Evolutionary conservation across 2,797 vertebrate species (phyloP).

Genomic region (Danio tinwini): DNA sequence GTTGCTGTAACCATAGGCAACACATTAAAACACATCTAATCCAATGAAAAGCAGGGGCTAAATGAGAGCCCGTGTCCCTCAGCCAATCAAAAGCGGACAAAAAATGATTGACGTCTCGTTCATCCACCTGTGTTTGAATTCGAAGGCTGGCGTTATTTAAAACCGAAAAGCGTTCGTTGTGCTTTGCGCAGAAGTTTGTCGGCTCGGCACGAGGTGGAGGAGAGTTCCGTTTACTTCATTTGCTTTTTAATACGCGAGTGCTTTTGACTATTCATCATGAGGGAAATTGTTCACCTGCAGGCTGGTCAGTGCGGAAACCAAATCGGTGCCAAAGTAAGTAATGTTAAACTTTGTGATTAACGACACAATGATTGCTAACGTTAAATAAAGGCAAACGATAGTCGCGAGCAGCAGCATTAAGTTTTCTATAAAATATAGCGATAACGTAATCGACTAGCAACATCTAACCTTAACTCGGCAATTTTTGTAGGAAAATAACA

Average conservation of each 20-base stretch:
- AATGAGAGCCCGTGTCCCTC: not conserved
- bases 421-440: too few relatives aligned
- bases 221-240: accelerated
- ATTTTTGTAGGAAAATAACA: too few relatives aligned
- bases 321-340: constrained; percentile 78
- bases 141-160: constrained; percentile 28
- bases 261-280: constrained; percentile 66
- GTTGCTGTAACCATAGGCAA: constrained; percentile 47
- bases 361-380: too few relatives aligned
- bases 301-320: constrained; percentile 81
- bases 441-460: too few relatives aligned
- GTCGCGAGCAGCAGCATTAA: too few relatives aligned
- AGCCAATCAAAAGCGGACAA: constrained; percentile 33
- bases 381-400: too few relatives aligned
- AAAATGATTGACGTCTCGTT: constrained; percentile 49
- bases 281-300: constrained; percentile 80
- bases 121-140: constrained; percentile 36
- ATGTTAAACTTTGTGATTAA: not conserved
- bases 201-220: not conserved
- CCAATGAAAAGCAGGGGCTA: constrained; percentile 40
- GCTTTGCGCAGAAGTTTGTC: not conserved
- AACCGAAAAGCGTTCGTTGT: not conserved
- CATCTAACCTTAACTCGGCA: too few relatives aligned
- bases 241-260: not conserved
- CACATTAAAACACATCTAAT: constrained; percentile 20